A percentile compares a stretch with the other conserved stretches of the same genome.
Evolutionary conservation across 2,797 vertebrate species (phyloP).

Genomic region (Phataginus tricuspis): DNA sequence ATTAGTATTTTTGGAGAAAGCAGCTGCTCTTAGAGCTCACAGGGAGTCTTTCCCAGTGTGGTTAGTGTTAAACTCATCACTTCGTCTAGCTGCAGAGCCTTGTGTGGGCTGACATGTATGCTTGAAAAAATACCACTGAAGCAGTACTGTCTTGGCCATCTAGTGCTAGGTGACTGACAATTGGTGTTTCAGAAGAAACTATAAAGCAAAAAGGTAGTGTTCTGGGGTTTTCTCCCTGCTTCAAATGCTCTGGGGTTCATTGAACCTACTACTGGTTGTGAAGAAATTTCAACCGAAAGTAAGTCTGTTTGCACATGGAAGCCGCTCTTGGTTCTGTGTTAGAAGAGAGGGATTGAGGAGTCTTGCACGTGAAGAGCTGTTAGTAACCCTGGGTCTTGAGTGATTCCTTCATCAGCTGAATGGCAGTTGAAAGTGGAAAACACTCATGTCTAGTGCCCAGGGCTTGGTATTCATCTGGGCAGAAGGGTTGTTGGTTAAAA

Average conservation of each 20-base stretch:
- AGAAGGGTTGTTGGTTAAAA: neutral
- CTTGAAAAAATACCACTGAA: neutral
- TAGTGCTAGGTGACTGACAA: neutral
- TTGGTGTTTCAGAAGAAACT: neutral
- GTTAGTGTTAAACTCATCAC: neutral
- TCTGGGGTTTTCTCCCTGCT: neutral
- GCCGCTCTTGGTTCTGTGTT: neutral
- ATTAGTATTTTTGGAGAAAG: slow-evolving; percentile 8
- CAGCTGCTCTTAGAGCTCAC: neutral
- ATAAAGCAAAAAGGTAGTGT: neutral
- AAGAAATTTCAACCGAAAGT: neutral
- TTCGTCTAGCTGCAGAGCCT: neutral
- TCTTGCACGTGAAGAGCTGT: neutral
- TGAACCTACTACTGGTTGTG: neutral
- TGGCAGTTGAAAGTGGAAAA: neutral
- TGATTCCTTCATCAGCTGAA: neutral
- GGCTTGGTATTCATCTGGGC: neutral
- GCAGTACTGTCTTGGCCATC: neutral
- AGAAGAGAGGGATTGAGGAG: neutral
- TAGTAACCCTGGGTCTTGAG: neutral
- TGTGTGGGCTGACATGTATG: neutral
- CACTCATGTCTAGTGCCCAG: neutral
- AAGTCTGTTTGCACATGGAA: neutral
- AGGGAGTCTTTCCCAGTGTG: neutral
- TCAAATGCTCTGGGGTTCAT: neutral